These are phyloP conservation scores for Melanotaenia boesemani DNA, from an alignment of 2,797 vertebrate genomes.

Conservation along the genomic window DNA sequence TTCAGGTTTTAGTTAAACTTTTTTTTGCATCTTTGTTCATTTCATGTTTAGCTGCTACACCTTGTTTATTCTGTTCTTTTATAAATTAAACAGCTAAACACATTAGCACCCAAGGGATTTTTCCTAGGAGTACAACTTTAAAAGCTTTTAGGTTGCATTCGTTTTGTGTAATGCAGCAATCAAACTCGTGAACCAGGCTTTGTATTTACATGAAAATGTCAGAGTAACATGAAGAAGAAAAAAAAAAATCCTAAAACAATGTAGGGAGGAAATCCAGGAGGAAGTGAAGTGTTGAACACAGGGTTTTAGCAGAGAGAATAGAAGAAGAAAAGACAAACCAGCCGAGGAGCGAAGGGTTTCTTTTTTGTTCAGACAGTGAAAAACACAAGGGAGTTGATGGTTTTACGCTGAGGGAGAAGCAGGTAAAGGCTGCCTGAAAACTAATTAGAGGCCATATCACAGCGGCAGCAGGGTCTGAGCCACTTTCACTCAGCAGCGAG, in stretches of 20 bases:
- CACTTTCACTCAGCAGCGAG: constrained; percentile 65
- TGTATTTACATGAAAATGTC: constrained; percentile 27
- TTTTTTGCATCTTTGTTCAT: neutral
- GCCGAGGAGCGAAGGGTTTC: constrained; percentile 32
- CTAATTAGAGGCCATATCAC: constrained; percentile 77
- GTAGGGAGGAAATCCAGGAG: neutral
- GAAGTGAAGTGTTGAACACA: constrained; percentile 29
- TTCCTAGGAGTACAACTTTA: neutral
- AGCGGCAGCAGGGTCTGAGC: constrained; percentile 70
- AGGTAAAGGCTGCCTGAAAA: constrained; percentile 75
- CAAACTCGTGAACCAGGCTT: constrained; percentile 16
- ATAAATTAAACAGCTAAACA: neutral
- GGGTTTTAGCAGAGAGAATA: constrained; percentile 29
- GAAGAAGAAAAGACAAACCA: constrained; percentile 20
- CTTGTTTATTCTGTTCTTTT: neutral
- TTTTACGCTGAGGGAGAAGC: constrained; percentile 51
- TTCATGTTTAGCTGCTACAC: neutral
- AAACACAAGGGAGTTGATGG: constrained; percentile 50
- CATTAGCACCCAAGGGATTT: neutral
- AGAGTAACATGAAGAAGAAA: neutral
- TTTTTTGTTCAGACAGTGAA: constrained; percentile 44
- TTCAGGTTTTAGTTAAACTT: neutral
- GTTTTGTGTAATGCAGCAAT: constrained; percentile 23
- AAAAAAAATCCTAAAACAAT: neutral
- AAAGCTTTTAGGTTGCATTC: constrained; percentile 27